Evolutionary conservation across 1,140 invertebrate genomes (phyloP), one percentile per base, ranked within the genome.

Genomic region (Heliconius himera): DNA sequence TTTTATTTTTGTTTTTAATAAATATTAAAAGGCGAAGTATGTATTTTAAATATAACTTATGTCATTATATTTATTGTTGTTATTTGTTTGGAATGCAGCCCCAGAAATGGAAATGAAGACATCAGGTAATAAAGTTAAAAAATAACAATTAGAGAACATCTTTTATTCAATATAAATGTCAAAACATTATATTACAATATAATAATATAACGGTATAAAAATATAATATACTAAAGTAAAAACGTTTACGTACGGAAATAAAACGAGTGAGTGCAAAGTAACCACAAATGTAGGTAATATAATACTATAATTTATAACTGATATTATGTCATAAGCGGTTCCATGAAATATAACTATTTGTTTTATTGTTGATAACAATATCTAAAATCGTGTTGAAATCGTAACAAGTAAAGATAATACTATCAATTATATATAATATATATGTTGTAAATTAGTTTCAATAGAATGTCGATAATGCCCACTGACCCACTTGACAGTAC

Each of bases 21-120:
- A 20, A 51, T 20, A 51, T 18, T 18, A 51, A 51, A 51, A 5
- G 18, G 49, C 5, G 18, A 46, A 13, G 41, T 2, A 20, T 51
- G 18, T 51, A 51, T 51, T 51, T 51, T 20, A 2, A 51, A 51
- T 60, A n/a, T 22, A 46, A 22, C n/a, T 8, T 60, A n/a, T 22
- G 13, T 16, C 41, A 46, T 20, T 54, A 13, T 29, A 66, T 73
- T 66, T 78, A 73, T 74, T 36, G 6, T 36, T 70, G 38, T 73
- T 49, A 33, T 74, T 84, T 85, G 26, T 74, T 85, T 85, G 85
- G 85, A 88, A 87, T 88, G 89, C 90, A 92, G 91, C 91, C 26
- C 80, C 84, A 26, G 90, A 93, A 83, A 86, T 85, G 56, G 84
- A 89, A 83, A 89, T 93, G 89, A 88, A 89, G 81, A 85, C 87